Evolutionary conservation across 2,797 vertebrate genomes (phyloP).

Genomic region (Triplophysa yarkandensis): DNA sequence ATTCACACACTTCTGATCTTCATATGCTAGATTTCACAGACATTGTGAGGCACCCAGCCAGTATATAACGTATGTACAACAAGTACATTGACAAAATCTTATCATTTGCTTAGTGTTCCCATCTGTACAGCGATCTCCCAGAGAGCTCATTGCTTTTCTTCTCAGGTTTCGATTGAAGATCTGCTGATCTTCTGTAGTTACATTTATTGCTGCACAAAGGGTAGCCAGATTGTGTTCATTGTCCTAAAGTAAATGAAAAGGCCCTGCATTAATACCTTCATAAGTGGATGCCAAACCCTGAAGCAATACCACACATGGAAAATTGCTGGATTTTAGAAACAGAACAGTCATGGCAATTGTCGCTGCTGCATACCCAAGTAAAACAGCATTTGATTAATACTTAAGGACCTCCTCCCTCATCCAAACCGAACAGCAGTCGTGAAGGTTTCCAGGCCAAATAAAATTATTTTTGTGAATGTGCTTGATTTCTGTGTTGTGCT

Average conservation of each 20-base stretch:
- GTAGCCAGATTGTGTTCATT: conserved; percentile 4
- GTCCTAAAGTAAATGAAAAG: neutral
- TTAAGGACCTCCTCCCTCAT: neutral
- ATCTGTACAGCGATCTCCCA: neutral
- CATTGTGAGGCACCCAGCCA: neutral
- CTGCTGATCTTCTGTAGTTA: conserved; percentile 14
- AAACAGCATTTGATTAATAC: neutral
- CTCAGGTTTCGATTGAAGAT: neutral
- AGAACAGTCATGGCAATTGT: neutral
- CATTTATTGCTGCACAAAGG: neutral
- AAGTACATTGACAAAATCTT: neutral
- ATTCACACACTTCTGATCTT: neutral
- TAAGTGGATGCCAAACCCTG: neutral
- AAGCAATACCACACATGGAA: neutral
- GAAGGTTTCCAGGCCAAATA: neutral
- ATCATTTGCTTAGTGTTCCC: neutral
- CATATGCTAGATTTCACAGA: neutral
- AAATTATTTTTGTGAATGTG: neutral
- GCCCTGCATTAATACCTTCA: neutral
- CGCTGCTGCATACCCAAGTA: neutral
- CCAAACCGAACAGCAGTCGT: neutral
- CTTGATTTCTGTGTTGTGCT: neutral
- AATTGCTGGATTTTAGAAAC: neutral
- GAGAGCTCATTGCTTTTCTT: neutral
- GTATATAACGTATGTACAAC: conserved; percentile 7